Evolutionary conservation across 2,113 vertebrate species (phyloP), one percentile per base, ranked within the genome.

Genomic region (Silurus glanis): DNA sequence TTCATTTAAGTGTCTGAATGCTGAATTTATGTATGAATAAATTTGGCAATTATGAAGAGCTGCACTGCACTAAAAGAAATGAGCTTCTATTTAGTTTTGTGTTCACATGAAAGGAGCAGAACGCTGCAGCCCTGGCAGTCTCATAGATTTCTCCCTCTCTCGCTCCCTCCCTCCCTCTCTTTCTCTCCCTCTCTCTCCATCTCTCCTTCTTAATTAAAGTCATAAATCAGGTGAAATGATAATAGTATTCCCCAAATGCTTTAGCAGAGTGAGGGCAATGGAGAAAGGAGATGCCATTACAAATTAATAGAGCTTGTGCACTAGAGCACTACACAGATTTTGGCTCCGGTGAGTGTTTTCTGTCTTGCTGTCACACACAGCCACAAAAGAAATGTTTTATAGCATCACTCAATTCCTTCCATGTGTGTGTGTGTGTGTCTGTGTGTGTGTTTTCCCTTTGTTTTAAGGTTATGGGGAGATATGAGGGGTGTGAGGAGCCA

Each of bases 221-320:
- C 79, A 90, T 90, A 88, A 88, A 90, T 88, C 87, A 88, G 85
- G 59, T 85, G 56, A 79, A 87, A 80, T 75, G 21, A 90, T 86
- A 83, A 84, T 84, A 84, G 59, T 86, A 86, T 84, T 62, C 85
- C 82, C 75, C 84, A 84, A 83, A 56, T 69, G 81, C 61, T 78
- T 53, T 28, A 53, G 67, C 69, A 61, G 69, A 76, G 53, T 13
- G 80, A 76, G 28, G 23, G 21, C n/a, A 64, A 82, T 12, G 47
- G 55, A 87, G 78, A 87, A 82, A 71, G 79, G 45, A 83, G 79
- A 87, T 79, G 64, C 62, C 47, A 82, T 86, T 82, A 55, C 80
- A 83, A 82, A 82, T 82, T 72, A 85, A 83, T 83, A 86, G 51
- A 75, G 45, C 28, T 78, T 78, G 51, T 78, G 51, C 51, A 78